Base-by-base conservation (phyloP, 2,113 vertebrate genomes). In the Ophiodon elongatus region DNA sequence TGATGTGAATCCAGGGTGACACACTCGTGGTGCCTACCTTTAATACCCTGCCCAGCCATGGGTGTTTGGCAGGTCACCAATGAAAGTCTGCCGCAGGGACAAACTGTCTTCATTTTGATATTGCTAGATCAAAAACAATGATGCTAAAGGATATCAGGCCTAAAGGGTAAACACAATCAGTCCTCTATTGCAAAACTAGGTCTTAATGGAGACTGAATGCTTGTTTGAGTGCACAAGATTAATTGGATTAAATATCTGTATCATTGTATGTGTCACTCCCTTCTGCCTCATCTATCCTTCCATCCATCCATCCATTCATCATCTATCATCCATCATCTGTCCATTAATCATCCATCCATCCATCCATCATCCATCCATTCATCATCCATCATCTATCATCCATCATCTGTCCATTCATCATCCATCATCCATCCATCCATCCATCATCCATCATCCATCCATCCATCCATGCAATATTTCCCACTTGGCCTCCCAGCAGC, bases 401-500 rank as follows among this genome's bases (percentile, higher is more conserved):
- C 2, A 27, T 47, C 57, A 52, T 54, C 59, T 29, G 23, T 52
- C 70, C 25, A 57, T 54, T 47, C n/a, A 41, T 37, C n/a, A n/a
- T n/a, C n/a, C n/a, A n/a, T n/a, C n/a, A n/a, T n/a, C n/a, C n/a
- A n/a, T n/a, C 65, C 50, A 14, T 31, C 57, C 31, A 43, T 64
- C 72, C 23, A 62, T 29, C 21, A n/a, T 56, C 60, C 2, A 21
- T 50, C n/a, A n/a, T 56, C 71, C 3, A 25, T 45, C 56, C 39
- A 23, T n/a, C 52, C 1, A 35, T 43, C 8, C 31, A 7, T 82
- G 25, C 75, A 25, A 54, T 39, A 37, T 54, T 25, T 67, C 68
- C 17, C 54, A 54, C 31, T 79, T n/a, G 59, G 9, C 65, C 73
- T 70, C 11, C 1, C 90, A 97, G 96, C 97, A 98, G 89, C 97